Conservation (phyloP, 2,888 invertebrate genomes). For the Epistrophe eligans region DNA sequence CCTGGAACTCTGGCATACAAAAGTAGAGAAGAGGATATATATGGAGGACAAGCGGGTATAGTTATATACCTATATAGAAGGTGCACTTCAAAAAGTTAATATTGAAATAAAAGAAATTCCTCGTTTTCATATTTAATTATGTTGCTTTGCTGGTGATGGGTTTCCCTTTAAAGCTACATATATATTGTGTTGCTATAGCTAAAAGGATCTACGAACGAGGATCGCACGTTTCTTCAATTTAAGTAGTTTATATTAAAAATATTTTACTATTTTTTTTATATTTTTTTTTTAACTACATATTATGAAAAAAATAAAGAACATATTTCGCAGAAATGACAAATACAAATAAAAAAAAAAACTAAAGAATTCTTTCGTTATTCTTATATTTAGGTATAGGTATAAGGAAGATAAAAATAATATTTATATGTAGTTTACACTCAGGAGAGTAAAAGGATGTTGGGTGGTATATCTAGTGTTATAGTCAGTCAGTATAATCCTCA, state of each 20-base stretch:
- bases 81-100: slow-evolving; percentile 74
- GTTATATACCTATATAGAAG: background rate
- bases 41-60: slow-evolving; percentile 9
- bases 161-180: slow-evolving; percentile 19
- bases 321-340: background rate
- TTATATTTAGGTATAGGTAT: no score
- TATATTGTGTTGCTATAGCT: slow-evolving; percentile 62
- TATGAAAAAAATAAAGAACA: slow-evolving; percentile 3
- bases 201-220: slow-evolving; percentile 54
- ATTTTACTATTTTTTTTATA: slow-evolving; percentile 10
- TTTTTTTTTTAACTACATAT: background rate
- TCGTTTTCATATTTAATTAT: slow-evolving; percentile 75
- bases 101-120: slow-evolving; percentile 75
- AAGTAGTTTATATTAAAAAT: slow-evolving; percentile 71
- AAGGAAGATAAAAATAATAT: no score
- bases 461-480: no score
- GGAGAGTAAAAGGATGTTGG: no score
- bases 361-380: no score
- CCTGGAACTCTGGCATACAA: background rate
- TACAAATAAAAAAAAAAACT: no score
- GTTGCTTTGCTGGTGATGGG: slow-evolving; percentile 43
- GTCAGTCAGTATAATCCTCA: no score
- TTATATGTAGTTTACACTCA: no score
- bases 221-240: slow-evolving; percentile 70
- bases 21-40: background rate